Evolutionary conservation across 2,888 invertebrate genomes (phyloP).

Genomic region (Tenodera sinensis): DNA sequence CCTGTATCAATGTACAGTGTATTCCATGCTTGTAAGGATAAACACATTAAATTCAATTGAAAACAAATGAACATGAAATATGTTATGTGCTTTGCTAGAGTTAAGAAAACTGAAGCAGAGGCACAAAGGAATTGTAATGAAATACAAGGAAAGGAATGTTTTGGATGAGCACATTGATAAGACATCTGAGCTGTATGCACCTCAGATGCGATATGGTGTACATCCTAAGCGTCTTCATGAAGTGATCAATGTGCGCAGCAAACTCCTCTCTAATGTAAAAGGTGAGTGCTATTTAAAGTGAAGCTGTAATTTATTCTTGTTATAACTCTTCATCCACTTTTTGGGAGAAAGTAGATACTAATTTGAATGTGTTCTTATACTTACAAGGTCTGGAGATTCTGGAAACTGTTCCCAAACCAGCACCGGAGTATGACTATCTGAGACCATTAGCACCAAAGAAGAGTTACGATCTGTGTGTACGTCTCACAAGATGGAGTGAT

Average conservation of each 20-base stretch:
- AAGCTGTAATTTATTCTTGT: no score
- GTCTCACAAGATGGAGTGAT: slow-evolving; percentile 64
- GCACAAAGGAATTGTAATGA: slow-evolving; percentile 42
- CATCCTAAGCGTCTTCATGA: slow-evolving; percentile 61
- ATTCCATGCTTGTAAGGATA: no score
- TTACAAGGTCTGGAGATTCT: slow-evolving; percentile 48
- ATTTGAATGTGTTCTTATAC: not conserved
- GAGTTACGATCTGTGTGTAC: slow-evolving; percentile 49
- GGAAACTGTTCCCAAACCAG: slow-evolving; percentile 51
- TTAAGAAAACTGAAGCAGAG: slow-evolving; percentile 50
- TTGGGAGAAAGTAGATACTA: not conserved
- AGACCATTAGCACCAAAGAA: slow-evolving; percentile 39
- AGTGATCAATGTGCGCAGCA: slow-evolving; percentile 40
- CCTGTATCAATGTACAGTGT: no score
- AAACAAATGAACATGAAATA: no score
- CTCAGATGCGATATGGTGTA: slow-evolving; percentile 60
- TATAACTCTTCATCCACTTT: not conserved
- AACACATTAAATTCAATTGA: no score
- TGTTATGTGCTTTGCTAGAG: slow-evolving; percentile 32
- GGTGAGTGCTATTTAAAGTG: not conserved
- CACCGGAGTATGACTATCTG: slow-evolving; percentile 49
- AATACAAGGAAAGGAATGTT: slow-evolving; percentile 47
- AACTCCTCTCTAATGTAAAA: slow-evolving; percentile 18
- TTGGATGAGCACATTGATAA: slow-evolving; percentile 53
- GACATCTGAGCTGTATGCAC: slow-evolving; percentile 61